Evolutionary conservation across 1,140 invertebrate species (phyloP), one percentile per base, ranked within the genome.

Genomic region (Cyrtorhinus lividipennis): DNA sequence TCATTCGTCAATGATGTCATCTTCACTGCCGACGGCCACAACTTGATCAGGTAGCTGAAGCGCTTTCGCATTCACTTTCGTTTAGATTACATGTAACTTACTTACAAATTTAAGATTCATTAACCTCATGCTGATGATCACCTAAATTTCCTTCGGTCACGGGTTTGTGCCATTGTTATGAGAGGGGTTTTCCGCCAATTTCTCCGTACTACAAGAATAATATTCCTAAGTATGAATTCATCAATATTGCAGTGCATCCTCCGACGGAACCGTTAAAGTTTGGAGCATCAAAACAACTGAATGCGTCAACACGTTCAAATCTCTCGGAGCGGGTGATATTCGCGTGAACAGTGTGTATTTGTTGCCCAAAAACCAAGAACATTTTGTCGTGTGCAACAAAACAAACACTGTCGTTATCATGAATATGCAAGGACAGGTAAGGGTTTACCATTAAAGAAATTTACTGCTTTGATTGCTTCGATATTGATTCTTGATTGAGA

Each of bases 1-100:
- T 97, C 94, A 1, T 99, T 97, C 80, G 94, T 99, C 0, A 99
- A 98, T 76, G 93, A 98, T 78, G 93, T 88, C 0, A 85, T 91
- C 44, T 99, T 95, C 73, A 88, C 88, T 10, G 83, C 86, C 58
- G 96, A 99, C 77, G 90, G 90, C 1, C 93, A 98, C 75, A 86
- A 84, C 71, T 79, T 97, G 67, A 81, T 97, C 18, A 90, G 83
- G 82, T 83, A 38, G 15, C 15, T 38, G 15, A 8, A 8, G 5
- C 30, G 5, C 30, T 15, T 38, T 8, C 15, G 5, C 15, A 38
- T 15, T 15, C 30, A 38, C 15, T 38, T 38, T 38, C 15, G 30
- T 5, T 38, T 15, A 8, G 15, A 38, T 38, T 38, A n/a, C n/a
- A n/a, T n/a, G n/a, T 15, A 15, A 5, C 30, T 38, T 5, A 15